Evolutionary conservation across 2,113 vertebrate species (phyloP), one percentile per base, ranked within the genome.

Genomic region (Protobothrops mucrosquamatus): DNA sequence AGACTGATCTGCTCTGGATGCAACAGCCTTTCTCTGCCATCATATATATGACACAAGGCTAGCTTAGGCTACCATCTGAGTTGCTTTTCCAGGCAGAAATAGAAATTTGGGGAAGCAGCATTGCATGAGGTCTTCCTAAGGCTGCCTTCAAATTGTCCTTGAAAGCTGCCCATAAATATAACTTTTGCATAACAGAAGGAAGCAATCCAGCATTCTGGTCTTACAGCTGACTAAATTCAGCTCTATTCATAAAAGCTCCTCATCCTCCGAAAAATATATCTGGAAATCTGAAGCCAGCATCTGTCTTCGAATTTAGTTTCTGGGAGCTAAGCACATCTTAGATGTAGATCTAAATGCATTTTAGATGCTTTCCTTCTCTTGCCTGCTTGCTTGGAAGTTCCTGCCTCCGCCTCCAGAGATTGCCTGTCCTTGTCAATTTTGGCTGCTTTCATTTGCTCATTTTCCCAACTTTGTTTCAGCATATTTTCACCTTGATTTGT

Each of bases 161-260:
- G 69, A 92, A 89, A 92, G 92, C 26, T 24, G 69, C 88, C 89
- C 52, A 89, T 85, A 92, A 92, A 89, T 61, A 89, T 54, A 92
- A 57, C 69, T 57, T 89, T 92, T 89, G 88, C 88, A 92, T 59
- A 92, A 92, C 88, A 85, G 92, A 85, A 89, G 87, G 43, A 56
- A 85, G 88, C 39, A 59, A 59, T 43, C 4, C 26, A 23, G 29
- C 10, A 9, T 81, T 92, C 88, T 92, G 39, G 23, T 85, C 43
- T 59, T 59, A 57, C 69, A 59, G 92, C 88, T 89, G 92, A 57
- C 87, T 89, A 92, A 85, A 85, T 89, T 34, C 88, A 59, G 39
- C 54, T 89, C 92, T 15, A 22, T 92, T 92, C 39, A 57, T 92
- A 85, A 85, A 85, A 81, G 52, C 43, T 89, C 52, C 92, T 26